Conservation (phyloP, 1,140 invertebrate genomes). For the Plectrocnemia conspersa region DNA sequence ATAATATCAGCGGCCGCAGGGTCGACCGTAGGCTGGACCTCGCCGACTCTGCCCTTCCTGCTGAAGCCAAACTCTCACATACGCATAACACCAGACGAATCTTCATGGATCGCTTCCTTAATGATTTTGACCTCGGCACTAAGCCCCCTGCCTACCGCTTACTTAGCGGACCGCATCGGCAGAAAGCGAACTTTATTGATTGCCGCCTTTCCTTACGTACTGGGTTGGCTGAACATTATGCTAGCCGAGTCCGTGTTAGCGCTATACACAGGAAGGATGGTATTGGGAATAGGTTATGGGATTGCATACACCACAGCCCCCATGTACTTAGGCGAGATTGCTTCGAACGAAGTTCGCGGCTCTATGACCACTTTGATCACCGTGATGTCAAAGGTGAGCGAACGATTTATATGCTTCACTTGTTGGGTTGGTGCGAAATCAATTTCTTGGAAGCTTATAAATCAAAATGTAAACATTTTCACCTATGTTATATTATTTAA, state of each 20-base stretch:
- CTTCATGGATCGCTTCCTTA: slow-evolving; percentile 60
- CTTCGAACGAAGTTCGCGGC: slow-evolving; percentile 64
- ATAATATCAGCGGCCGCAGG: slow-evolving; percentile 50
- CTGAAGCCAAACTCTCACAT: slow-evolving; percentile 46
- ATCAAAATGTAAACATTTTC: no score
- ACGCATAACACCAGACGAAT: slow-evolving; percentile 53
- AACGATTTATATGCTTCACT: not conserved
- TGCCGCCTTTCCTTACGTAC: slow-evolving; percentile 55
- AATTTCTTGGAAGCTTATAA: no score
- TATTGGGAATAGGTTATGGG: slow-evolving; percentile 63
- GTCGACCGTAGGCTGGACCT: slow-evolving; percentile 55
- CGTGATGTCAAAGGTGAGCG: slow-evolving; percentile 52
- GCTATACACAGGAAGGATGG: slow-evolving; percentile 52
- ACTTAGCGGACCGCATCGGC: slow-evolving; percentile 56
- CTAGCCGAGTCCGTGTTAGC: slow-evolving; percentile 47
- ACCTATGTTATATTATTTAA: no score
- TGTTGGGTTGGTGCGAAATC: not conserved
- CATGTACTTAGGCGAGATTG: slow-evolving; percentile 64
- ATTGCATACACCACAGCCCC: slow-evolving; percentile 61
- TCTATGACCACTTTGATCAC: slow-evolving; percentile 66
- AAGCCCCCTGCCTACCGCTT: slow-evolving; percentile 47
- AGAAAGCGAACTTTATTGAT: slow-evolving; percentile 63
- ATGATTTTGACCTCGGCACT: slow-evolving; percentile 52
- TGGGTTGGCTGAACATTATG: slow-evolving; percentile 65
- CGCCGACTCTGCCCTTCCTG: slow-evolving; percentile 54